A percentile compares a stretch with the other conserved stretches of the same genome.
Conservation (phyloP, 2,113 vertebrate genomes). For the Gorsachius goisagi region DNA sequence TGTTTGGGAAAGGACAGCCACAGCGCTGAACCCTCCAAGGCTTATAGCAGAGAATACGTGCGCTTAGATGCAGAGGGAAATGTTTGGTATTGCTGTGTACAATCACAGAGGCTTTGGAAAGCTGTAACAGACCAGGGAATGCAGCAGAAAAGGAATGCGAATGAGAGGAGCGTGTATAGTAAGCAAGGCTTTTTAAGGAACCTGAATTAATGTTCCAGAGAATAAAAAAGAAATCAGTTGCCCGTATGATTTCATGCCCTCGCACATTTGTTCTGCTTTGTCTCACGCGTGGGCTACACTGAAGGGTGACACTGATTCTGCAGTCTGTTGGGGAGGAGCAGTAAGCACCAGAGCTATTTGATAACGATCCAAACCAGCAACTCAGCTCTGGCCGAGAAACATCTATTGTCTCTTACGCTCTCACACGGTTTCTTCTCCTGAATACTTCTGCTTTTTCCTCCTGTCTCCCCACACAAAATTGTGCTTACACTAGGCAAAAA, state of each 20-base stretch:
- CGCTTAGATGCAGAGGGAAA: not conserved
- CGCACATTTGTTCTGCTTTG: slow-evolving; percentile 9
- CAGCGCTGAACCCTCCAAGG: not conserved
- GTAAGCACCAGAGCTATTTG: not conserved
- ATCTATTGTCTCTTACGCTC: not conserved
- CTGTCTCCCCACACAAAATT: not conserved
- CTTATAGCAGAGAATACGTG: slow-evolving; percentile 6
- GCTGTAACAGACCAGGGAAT: not conserved
- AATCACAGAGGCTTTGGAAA: not conserved
- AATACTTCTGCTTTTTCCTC: not conserved
- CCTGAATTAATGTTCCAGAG: not conserved
- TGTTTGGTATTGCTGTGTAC: not conserved
- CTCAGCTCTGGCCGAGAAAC: slow-evolving; percentile 2
- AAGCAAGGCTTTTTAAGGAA: not conserved
- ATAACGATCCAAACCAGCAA: slow-evolving; percentile 15
- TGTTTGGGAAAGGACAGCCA: slow-evolving; percentile 5
- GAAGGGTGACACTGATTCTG: not conserved
- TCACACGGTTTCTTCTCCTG: not conserved
- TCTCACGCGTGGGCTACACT: not conserved
- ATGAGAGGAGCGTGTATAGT: not conserved
- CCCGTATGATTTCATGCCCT: not conserved
- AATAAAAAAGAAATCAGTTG: not conserved
- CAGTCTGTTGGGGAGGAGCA: not conserved
- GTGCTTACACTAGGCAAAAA: not conserved
- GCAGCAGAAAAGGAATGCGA: not conserved